Evolutionary conservation across 2,113 vertebrate species (phyloP), one percentile per base, ranked within the genome.

Genomic region (Tachuris rubrigastra): DNA sequence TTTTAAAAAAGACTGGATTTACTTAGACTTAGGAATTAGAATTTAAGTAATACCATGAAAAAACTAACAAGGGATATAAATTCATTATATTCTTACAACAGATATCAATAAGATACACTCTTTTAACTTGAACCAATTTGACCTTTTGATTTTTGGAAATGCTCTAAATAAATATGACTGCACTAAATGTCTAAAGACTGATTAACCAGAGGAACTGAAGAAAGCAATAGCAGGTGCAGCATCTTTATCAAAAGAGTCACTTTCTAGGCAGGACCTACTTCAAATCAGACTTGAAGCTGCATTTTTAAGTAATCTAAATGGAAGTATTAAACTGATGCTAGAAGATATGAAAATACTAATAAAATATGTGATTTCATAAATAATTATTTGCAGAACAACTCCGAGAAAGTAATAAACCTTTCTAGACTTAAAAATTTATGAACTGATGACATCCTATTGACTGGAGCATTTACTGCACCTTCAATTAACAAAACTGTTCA

Each of bases 361-460:
- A 86, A 77, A 77, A 81, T 25, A 27, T 55, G 23, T 86, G 47
- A 74, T 52, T 88, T 89, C 72, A 74, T 63, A 94, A 88, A 93
- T 84, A 80, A 92, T 88, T 92, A 96, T 95, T 95, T 90, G 67
- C n/a, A 95, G 72, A 93, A 92, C 69, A 58, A 88, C 71, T 92
- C 79, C 75, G 49, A 87, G 49, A 91, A 96, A 90, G 78, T 31
- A 69, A 93, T 20, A 78, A 52, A 18, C 37, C 4, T 78, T 92
- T 77, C 39, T 74, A 84, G 68, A 47, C 39, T 86, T 86, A 88
- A 90, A 95, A 90, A 84, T 78, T 71, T 71, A 90, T 86, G 75
- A 88, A 95, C 56, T 67, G 67, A 83, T 80, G 76, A 77, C 56
- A 52, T 4, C 18, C 8, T 90, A 86, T 74, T 79, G 82, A 92